Conservation (phyloP, 1,140 invertebrate species). For the Drosophila rufa region DNA sequence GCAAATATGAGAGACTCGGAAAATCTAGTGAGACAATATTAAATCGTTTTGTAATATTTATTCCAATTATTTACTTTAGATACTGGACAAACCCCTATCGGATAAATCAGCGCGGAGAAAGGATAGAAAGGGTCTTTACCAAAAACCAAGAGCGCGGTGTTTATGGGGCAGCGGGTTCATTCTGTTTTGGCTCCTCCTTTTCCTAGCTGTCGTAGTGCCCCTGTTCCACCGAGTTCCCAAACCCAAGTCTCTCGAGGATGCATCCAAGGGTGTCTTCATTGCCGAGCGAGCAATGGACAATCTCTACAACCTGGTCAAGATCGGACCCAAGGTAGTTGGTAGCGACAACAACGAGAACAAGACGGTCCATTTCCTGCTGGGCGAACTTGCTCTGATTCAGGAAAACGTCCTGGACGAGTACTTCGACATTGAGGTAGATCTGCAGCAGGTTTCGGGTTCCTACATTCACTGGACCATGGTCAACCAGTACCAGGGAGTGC, state of each 20-base stretch:
- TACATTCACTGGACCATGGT: constrained; percentile 90
- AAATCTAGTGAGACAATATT: constrained; percentile 34
- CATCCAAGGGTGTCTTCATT: constrained; percentile 50
- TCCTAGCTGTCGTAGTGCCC: constrained; percentile 67
- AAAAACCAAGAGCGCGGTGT: constrained; percentile 8
- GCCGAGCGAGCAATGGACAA: constrained; percentile 76
- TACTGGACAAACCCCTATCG: background rate
- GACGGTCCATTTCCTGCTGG: constrained; percentile 86
- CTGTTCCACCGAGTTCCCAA: constrained; percentile 56
- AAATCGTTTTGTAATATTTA: background rate
- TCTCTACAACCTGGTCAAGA: constrained; percentile 88
- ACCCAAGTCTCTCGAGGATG: constrained; percentile 44
- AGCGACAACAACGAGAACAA: constrained; percentile 88
- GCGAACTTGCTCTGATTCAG: constrained; percentile 59
- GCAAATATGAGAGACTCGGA: constrained; percentile 51
- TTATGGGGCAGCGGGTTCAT: constrained; percentile 50
- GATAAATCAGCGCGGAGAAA: background rate
- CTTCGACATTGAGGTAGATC: constrained; percentile 59
- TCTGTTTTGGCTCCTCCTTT: constrained; percentile 58
- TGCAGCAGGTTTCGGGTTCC: constrained; percentile 88
- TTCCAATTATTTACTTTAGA: background rate
- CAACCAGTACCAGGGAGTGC: constrained; percentile 88
- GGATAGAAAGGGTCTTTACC: constrained; percentile 3
- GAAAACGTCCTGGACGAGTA: constrained; percentile 32
- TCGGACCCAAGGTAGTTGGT: constrained; percentile 89